Evolutionary conservation across 1,140 invertebrate genomes (phyloP).

Genomic region (Gryllus bimaculatus): DNA sequence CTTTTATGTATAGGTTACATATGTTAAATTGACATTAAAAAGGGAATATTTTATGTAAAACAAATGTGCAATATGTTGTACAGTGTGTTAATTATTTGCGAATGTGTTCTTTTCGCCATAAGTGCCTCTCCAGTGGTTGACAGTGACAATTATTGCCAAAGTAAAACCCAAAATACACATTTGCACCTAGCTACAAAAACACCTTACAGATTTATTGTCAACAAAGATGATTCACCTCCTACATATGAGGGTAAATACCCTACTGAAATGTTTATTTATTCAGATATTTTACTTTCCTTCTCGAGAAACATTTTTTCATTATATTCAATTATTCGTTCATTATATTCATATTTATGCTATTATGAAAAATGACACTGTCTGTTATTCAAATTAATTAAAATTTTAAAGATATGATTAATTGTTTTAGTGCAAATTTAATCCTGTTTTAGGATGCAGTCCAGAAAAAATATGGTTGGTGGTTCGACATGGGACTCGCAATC

Average conservation of each 20-base stretch:
- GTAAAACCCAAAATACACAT: conserved; percentile 13
- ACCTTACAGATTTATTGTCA: conserved; percentile 14
- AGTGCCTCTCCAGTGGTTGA: neutral
- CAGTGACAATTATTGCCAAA: conserved; percentile 7
- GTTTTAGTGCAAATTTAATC: neutral
- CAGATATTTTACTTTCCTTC: neutral
- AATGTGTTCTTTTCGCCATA: neutral
- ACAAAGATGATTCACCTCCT: conserved; percentile 13
- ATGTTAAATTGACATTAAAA: too few species aligned
- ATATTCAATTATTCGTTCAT: too few species aligned
- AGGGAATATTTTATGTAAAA: too few species aligned
- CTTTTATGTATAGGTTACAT: neutral
- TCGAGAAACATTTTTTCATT: too few species aligned
- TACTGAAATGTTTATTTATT: neutral
- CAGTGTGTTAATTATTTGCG: neutral
- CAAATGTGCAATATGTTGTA: too few species aligned
- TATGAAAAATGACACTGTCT: neutral
- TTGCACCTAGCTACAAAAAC: conserved; percentile 19
- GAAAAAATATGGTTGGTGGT: conserved; percentile 54
- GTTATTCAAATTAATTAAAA: neutral
- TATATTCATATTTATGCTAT: too few species aligned
- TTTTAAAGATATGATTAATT: neutral
- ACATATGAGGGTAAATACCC: conserved; percentile 8
- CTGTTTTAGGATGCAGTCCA: conserved; percentile 45
- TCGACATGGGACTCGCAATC: conserved; percentile 58